These are phyloP conservation scores for Polypedilum vanderplanki DNA, from an alignment of 1,140 invertebrate species.

Conservation along the genomic window DNA sequence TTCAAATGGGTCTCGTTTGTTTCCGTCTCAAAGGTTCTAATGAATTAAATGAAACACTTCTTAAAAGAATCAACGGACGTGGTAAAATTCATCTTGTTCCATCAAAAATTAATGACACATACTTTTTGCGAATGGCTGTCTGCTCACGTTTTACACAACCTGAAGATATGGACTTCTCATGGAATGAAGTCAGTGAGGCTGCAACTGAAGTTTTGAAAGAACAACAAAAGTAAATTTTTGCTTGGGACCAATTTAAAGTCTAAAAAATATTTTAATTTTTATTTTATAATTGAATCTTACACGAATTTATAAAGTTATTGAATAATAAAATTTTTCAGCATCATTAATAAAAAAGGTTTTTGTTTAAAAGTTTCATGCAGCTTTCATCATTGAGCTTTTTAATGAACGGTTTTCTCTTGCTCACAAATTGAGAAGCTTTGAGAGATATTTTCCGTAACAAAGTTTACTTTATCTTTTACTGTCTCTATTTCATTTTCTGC, in stretches of 20 bases:
- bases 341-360: not conserved
- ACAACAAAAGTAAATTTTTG: constrained; percentile 33
- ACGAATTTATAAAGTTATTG: not conserved
- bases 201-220: constrained; percentile 57
- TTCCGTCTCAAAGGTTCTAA: constrained; percentile 86
- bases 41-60: constrained; percentile 71
- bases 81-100: constrained; percentile 93
- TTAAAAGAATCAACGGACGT: constrained; percentile 82
- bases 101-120: constrained; percentile 74
- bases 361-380: not conserved
- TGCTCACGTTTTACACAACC: constrained; percentile 79
- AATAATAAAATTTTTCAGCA: constrained; percentile 19
- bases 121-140: constrained; percentile 84
- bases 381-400: not conserved
- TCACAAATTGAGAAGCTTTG: not conserved
- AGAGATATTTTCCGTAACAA: not conserved
- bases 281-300: constrained; percentile 4
- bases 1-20: constrained; percentile 86
- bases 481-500: constrained; percentile 26
- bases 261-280: not conserved
- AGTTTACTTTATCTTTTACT: constrained; percentile 28
- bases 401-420: not conserved
- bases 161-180: constrained; percentile 76
- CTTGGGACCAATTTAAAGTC: constrained; percentile 21
- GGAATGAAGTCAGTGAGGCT: constrained; percentile 69